Base-by-base conservation (phyloP, 2,888 invertebrate species). In the Thalpophila matura region DNA sequence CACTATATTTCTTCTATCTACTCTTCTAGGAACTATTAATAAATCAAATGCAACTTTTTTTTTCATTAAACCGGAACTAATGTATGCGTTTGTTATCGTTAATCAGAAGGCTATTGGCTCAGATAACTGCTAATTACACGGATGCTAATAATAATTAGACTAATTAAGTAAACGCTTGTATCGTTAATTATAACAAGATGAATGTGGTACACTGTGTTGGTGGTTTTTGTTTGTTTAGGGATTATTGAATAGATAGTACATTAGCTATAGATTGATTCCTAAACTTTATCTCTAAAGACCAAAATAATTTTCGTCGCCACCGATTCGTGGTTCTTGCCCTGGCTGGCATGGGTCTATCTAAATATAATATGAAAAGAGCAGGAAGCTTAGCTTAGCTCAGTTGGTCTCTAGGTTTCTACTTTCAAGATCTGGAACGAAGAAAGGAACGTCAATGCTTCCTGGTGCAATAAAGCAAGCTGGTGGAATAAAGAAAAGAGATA, bases 61-160 rank as follows among this genome's bases (percentile, higher is more conserved):
- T 31, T 66, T 38, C 14, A 22, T 26, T 62, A 24, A 47, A 74
- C 51, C 56, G 62, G 47, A 69, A 69, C 74, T 29, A 37, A 72
- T 57, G 29, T 24, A 58, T 26, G 22, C 46, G 18, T 58, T 66
- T 31, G 37, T 14, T 62, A 53, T 74, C 50, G 26, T 61, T 62
- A 57, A 62, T 62, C 70, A 69, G 50, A 63, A 63, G 74, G 54
- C 55, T 57, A 53, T 70, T 60, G 57, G 35, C 56, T 57, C 37
- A 47, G 74, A 74, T 75, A 77, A 77, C 51, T 29, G 53, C 42
- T 75, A 54, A 63, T 73, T 57, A 59, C 24, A 37, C 50, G 55
- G 64, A 77, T 54, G 56, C 53, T 42, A 74, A 69, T 77, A 74
- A 69, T 77, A 63, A 62, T 75, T 60, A 55, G 27, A 54, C 35